phyloP scores from a whole-genome alignment of 2,797 vertebrate genomes.

The Pangasius macronema region DNA sequence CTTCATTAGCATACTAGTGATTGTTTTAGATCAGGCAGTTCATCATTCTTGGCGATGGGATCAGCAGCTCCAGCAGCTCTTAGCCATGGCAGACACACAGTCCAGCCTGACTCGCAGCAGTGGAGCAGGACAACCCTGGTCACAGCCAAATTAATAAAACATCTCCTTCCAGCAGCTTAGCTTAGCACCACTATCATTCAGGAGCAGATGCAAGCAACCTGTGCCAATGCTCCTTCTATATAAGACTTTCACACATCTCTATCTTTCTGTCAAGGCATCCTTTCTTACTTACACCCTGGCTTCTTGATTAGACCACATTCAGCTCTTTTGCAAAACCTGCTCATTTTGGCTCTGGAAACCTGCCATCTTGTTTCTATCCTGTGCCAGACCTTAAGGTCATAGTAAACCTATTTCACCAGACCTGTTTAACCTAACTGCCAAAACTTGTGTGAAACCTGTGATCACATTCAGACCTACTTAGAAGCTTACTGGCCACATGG shows the following conservation, averaged over 20 bases:
- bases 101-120: conserved; percentile 36
- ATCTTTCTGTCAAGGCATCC: background rate
- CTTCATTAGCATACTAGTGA: conserved; percentile 31
- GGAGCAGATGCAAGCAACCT: conserved; percentile 3
- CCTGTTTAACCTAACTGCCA: conserved; percentile 48
- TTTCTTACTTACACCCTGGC: background rate
- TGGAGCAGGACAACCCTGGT: conserved; percentile 22
- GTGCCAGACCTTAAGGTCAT: conserved; percentile 44
- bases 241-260: background rate
- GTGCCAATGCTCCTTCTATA: background rate
- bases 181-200: conserved; percentile 7
- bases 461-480: conserved; percentile 44
- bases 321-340: background rate
- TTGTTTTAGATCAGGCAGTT: conserved; percentile 32
- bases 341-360: conserved; percentile 35
- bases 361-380: conserved; percentile 30
- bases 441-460: conserved; percentile 43
- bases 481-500: conserved; percentile 44
- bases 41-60: conserved; percentile 35
- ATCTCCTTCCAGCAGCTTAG: conserved; percentile 43
- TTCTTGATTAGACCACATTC: background rate
- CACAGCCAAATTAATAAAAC: conserved; percentile 50
- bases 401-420: conserved; percentile 34
- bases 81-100: conserved; percentile 35
- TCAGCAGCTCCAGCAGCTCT: conserved; percentile 39